Evolutionary conservation across 2,113 vertebrate species (phyloP).

Genomic region (Carlito syrichta): DNA sequence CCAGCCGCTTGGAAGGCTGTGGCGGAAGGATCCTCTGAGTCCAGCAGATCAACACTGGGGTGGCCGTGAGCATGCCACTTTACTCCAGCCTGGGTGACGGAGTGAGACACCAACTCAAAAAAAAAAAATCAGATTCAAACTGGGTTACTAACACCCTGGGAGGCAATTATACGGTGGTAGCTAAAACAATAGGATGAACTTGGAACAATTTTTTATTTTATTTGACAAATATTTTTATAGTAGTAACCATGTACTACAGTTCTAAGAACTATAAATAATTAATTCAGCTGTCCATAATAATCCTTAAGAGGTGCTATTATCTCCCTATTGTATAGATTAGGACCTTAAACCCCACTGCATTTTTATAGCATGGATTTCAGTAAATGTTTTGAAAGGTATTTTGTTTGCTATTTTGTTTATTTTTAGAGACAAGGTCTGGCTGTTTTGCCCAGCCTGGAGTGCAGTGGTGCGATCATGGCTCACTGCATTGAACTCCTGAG

Average conservation of each 20-base stretch:
- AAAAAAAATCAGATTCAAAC: background rate
- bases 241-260: background rate
- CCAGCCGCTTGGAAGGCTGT: too few relatives aligned
- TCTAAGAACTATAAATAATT: background rate
- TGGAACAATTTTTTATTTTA: background rate
- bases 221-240: background rate
- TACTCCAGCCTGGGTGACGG: too few relatives aligned
- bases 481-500: too few relatives aligned
- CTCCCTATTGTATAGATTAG: background rate
- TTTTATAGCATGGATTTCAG: background rate
- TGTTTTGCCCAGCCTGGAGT: too few relatives aligned
- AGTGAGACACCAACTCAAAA: too few relatives aligned
- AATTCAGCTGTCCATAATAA: background rate
- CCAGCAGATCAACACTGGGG: too few relatives aligned
- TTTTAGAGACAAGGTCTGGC: too few relatives aligned
- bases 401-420: background rate
- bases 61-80: too few relatives aligned
- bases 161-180: background rate
- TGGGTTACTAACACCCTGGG: background rate
- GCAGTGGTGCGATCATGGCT: rapidly evolving
- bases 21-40: too few relatives aligned
- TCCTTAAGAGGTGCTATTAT: background rate
- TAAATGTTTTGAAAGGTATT: background rate
- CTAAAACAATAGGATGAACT: background rate
- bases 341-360: background rate